Evolutionary conservation across 2,797 vertebrate species (phyloP), one percentile per base, ranked within the genome.

Genomic region (Manis javanica): DNA sequence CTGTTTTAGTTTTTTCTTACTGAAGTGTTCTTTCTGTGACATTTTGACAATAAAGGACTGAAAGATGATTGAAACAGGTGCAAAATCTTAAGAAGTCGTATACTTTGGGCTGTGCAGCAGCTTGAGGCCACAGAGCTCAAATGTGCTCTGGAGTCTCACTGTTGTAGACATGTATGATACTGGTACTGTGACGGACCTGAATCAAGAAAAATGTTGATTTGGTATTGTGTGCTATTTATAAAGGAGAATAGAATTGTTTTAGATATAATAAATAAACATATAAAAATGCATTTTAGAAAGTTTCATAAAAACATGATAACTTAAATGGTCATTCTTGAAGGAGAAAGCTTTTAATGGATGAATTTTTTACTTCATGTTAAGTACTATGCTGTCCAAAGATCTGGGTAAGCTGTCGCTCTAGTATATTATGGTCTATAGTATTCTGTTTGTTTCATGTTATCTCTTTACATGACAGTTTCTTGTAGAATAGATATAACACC

Each of bases 311-410:
- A 90, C 57, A 46, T 31, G 77, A 51, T 39, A 72, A 34, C 64
- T 42, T 5, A 95, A 64, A 66, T 95, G 23, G 61, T 59, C 90
- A n/a, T 79, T 31, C 29, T 59, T 94, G 39, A 87, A 78, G 46
- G 55, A 90, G 39, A 95, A 75, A 66, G 7, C 79, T n/a, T 69
- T 90, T 68, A 87, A 15, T 94, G 42, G 11, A 8, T 93, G 46
- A 49, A 29, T 42, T 75, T 77, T 94, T 96, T 84, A n/a, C 19
- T 51, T 59, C 26, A 51, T 82, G 7, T 78, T 57, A 78, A 74
- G 10, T 95, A 74, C 21, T 72, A 8, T 37, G 57, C 9, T 12
- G 51, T 57, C 5, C 7, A 90, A 72, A 82, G 59, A 46, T 77
- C 18, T 31, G 12, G 26, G 5, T 87, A 83, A 81, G 78, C 64